Base-by-base conservation (phyloP, 2,888 invertebrate species). In the Cistogaster globosa region DNA sequence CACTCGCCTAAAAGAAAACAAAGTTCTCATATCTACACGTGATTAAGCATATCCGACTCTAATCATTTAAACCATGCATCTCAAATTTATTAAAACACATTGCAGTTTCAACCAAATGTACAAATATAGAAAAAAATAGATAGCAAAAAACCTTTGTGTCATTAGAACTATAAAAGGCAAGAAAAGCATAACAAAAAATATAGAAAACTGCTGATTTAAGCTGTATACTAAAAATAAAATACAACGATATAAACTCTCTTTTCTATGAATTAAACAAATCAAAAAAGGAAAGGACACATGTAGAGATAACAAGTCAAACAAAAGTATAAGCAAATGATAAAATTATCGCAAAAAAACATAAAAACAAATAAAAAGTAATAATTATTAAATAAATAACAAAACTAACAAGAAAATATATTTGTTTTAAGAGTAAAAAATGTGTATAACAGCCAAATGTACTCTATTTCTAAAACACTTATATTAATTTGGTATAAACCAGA, bases 131-230 rank as follows among this genome's bases (percentile, higher is more conserved):
- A 55, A 62, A 77, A 53, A 74, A 26, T 4, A 2, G 4, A 26
- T 4, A 26, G 48, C 57, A n/a, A 16, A 45, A 65, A 69, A 20
- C 53, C 18, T 69, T 62, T 83, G 22, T 9, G 26, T 78, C 20
- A 69, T 48, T 74, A 69, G 4, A 58, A 55, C 78, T 45, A 68
- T 62, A 83, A 68, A 79, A 69, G 83, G 83, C 36, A 74, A 77
- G 11, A 67, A 77, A 45, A 53, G 62, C 57, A n/a, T 48, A 55
- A 60, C 5, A 53, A 26, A 48, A 26, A 42, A 6, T 42, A 14
- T 14, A 42, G 42, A 42, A 48, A 16, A 48, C 42, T 2, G 42
- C n/a, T 48, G 45, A 3, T 16, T 48, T 6, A 48, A 48, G 45
- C 14, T 48, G 16, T 5, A 16, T 53, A 5, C 14, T 12, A 32